Percentiles rank a stretch among this genome's conserved stretches.
Evolutionary conservation across 2,113 vertebrate genomes (phyloP).

Genomic region (Chlorodrepanis virens): DNA sequence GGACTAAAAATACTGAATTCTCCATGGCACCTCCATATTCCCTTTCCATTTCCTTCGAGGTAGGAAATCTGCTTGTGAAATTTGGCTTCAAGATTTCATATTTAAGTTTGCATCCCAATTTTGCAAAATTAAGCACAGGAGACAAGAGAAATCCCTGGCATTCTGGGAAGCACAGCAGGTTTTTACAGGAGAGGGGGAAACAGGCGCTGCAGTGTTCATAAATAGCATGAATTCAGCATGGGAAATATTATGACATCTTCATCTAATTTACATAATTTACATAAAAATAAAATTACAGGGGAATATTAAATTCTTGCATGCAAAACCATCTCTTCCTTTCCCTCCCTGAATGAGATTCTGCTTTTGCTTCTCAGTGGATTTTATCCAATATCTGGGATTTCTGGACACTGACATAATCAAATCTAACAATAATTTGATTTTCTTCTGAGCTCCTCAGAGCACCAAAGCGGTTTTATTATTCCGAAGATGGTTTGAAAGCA

Average conservation of each 20-base stretch:
- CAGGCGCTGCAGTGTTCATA: neutral
- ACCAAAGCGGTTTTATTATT: neutral
- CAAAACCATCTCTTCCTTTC: neutral
- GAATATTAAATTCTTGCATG: neutral
- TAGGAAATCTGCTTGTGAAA: neutral
- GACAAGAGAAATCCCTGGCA: accelerated
- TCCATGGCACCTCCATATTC: accelerated
- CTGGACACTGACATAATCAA: neutral
- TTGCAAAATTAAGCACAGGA: neutral
- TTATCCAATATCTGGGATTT: neutral
- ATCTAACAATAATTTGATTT: neutral
- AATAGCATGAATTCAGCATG: neutral
- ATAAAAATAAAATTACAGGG: neutral
- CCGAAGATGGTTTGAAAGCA: neutral
- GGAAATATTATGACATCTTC: neutral
- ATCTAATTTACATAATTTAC: neutral
- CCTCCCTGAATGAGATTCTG: neutral
- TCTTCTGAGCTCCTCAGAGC: neutral
- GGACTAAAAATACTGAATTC: neutral
- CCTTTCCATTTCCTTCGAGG: neutral
- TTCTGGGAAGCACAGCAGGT: neutral
- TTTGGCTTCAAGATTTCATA: neutral
- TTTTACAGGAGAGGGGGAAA: neutral
- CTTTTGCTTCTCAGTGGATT: neutral
- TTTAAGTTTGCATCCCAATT: neutral